phyloP scores from a whole-genome alignment of 2,113 vertebrate genomes.

The Scomber colias region DNA sequence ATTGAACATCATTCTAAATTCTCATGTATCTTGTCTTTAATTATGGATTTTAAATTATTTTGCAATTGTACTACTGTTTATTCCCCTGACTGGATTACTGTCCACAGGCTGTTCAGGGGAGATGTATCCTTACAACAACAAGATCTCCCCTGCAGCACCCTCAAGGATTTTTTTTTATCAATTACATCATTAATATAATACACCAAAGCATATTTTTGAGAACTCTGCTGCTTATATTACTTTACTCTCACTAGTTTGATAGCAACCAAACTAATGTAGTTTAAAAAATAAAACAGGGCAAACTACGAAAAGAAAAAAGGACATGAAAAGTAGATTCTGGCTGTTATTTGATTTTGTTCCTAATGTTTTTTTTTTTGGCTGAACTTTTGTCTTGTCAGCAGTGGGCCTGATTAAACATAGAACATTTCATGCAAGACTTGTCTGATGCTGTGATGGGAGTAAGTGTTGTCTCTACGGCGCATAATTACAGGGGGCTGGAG shows the following conservation, averaged over 20 bases:
- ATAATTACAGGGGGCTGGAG: not conserved
- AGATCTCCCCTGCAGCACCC: conserved; percentile 18
- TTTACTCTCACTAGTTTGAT: conserved; percentile 2
- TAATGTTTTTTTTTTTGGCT: not conserved
- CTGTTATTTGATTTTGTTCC: conserved; percentile 9
- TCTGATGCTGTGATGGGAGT: not conserved
- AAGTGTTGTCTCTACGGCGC: too few species aligned
- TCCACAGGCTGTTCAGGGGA: conserved; percentile 32
- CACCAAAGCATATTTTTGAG: conserved; percentile 2
- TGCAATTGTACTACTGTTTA: conserved; percentile 41
- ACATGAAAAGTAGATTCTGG: not conserved
- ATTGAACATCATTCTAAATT: conserved; percentile 34
- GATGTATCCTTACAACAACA: conserved; percentile 27
- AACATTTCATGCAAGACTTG: conserved; percentile 10
- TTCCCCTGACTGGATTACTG: conserved; percentile 35
- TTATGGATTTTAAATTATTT: conserved; percentile 56
- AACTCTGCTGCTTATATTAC: not conserved
- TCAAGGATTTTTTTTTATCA: not conserved
- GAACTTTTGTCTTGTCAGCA: conserved; percentile 25
- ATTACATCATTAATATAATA: conserved; percentile 48
- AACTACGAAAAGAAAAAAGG: not conserved
- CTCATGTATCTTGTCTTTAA: conserved; percentile 41
- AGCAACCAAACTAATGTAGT: conserved; percentile 12
- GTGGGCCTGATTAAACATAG: not conserved
- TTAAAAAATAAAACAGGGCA: not conserved